Evolutionary conservation across 2,888 invertebrate species (phyloP).

Genomic region (Neoascia interrupta): DNA sequence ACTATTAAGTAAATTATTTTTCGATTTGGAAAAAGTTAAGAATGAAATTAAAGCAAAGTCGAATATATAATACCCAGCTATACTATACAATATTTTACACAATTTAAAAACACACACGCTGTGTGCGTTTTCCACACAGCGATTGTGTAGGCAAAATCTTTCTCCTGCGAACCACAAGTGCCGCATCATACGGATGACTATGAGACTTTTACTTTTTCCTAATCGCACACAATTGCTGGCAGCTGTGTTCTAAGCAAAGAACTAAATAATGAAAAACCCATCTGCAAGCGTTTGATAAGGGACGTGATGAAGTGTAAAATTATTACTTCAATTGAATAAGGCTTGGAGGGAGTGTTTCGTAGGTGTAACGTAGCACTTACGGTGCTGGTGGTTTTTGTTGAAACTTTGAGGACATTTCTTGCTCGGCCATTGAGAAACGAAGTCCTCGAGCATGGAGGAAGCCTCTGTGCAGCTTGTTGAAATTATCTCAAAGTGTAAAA

Average conservation of each 20-base stretch:
- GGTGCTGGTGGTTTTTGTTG: background rate
- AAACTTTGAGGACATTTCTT: constrained; percentile 6
- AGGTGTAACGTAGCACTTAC: too few species aligned
- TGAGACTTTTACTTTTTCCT: too few species aligned
- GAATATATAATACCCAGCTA: too few species aligned
- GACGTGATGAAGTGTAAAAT: constrained; percentile 51
- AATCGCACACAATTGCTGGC: constrained; percentile 9
- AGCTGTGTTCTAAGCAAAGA: constrained; percentile 27
- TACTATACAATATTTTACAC: too few species aligned
- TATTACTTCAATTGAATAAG: constrained; percentile 38
- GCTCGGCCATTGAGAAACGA: background rate
- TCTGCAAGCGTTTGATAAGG: constrained; percentile 54
- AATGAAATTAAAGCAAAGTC: too few species aligned
- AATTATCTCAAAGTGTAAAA: constrained; percentile 43
- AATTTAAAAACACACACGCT: too few species aligned
- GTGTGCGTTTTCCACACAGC: too few species aligned
- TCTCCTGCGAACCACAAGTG: too few species aligned
- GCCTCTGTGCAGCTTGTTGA: constrained; percentile 35
- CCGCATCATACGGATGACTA: too few species aligned
- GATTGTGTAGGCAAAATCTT: too few species aligned
- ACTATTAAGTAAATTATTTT: too few species aligned
- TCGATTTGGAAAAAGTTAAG: too few species aligned
- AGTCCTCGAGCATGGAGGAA: constrained; percentile 41
- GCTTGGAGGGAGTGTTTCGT: background rate
- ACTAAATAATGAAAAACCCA: constrained; percentile 22